Evolutionary conservation across 2,888 invertebrate genomes (phyloP).

Genomic region (Mystacides longicornis): DNA sequence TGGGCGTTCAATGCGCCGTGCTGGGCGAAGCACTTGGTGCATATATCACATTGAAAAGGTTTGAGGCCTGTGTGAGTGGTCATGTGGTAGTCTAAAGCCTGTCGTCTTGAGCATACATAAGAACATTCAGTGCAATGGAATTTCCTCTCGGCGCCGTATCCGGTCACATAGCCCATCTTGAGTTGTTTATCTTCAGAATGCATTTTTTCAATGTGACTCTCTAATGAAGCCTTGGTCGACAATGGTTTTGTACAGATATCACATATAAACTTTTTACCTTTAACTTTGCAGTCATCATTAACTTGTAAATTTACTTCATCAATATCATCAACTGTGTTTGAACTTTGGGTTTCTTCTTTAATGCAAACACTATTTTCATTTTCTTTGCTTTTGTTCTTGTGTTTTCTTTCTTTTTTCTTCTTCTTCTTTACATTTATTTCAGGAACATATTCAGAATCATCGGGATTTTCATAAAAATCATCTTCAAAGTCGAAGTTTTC

Average conservation of each 20-base stretch:
- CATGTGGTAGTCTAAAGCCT: conserved; percentile 43
- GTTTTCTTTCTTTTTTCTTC: neutral
- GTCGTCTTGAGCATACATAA: conserved; percentile 42
- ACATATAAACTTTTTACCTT: neutral
- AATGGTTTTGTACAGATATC: conserved; percentile 1
- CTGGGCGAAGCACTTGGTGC: conserved; percentile 44
- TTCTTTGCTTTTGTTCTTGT: neutral
- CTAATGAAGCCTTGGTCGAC: neutral
- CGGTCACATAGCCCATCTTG: conserved; percentile 27
- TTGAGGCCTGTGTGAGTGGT: conserved; percentile 43
- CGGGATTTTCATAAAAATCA: neutral
- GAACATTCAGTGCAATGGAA: conserved; percentile 42
- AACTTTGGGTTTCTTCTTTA: neutral
- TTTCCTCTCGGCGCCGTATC: conserved; percentile 36
- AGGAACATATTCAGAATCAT: neutral
- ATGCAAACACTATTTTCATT: neutral
- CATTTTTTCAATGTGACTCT: conserved; percentile 1
- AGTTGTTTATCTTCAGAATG: neutral
- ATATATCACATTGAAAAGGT: conserved; percentile 37
- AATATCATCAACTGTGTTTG: neutral
- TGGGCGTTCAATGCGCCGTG: conserved; percentile 41
- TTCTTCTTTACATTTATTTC: neutral
- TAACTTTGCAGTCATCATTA: neutral
- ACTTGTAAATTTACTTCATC: neutral
- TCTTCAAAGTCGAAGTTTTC: neutral